Conservation (phyloP, 2,797 vertebrate species). For the Anguilla megastoma region DNA sequence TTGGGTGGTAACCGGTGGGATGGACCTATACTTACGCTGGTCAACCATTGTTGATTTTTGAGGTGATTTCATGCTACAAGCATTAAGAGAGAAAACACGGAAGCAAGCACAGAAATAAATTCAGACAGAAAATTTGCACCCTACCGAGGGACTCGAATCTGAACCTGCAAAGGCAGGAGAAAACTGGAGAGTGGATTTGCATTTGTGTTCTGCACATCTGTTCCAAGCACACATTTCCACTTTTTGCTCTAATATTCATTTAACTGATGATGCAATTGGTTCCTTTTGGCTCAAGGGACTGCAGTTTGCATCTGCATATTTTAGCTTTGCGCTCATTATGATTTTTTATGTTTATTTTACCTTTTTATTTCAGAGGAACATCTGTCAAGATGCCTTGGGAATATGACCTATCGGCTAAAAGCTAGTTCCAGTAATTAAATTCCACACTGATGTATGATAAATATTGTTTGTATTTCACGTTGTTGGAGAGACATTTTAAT, state of each 20-base stretch:
- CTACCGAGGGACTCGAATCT: background rate
- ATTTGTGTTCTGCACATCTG: background rate
- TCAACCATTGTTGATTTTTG: background rate
- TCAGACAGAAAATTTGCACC: background rate
- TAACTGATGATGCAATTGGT: background rate
- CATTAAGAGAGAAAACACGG: background rate
- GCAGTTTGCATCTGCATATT: background rate
- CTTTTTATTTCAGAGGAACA: background rate
- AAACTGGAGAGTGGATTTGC: background rate
- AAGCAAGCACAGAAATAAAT: background rate
- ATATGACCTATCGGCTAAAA: conserved; percentile 1
- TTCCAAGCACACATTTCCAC: background rate
- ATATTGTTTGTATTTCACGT: conserved; percentile 1
- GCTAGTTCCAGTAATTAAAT: conserved; percentile 16
- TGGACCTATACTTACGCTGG: background rate
- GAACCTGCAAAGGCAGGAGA: background rate
- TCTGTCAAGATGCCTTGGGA: conserved; percentile 12
- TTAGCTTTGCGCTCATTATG: conserved; percentile 11
- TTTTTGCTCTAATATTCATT: background rate
- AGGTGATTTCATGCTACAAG: background rate
- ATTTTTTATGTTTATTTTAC: conserved; percentile 13
- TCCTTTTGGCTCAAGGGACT: background rate
- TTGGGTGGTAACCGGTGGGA: background rate
- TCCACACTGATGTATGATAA: background rate
- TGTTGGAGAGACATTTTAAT: background rate